phyloP scores from a whole-genome alignment of 1,140 invertebrate species.

The Conus ventricosus region DNA sequence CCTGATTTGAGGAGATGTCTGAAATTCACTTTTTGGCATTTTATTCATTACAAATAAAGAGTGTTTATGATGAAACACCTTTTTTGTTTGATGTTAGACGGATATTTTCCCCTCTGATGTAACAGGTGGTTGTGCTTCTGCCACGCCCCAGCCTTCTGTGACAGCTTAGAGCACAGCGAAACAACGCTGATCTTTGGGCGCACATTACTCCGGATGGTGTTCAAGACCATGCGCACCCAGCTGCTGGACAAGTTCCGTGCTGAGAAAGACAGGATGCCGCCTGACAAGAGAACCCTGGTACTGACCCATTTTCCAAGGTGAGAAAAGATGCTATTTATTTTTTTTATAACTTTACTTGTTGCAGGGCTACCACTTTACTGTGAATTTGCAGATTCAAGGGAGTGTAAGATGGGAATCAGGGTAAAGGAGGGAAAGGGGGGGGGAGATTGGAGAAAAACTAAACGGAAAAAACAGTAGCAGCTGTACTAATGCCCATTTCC shows the following conservation, averaged over 20 bases:
- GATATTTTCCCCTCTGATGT: not conserved
- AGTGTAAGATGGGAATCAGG: too few species aligned
- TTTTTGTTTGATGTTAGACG: too few species aligned
- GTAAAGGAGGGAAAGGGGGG: too few species aligned
- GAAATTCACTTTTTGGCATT: too few species aligned
- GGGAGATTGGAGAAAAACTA: too few species aligned
- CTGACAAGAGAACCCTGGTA: slow-evolving; percentile 85
- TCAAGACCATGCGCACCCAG: slow-evolving; percentile 91
- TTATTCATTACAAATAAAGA: too few species aligned
- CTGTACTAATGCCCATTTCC: too few species aligned
- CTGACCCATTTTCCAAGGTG: slow-evolving; percentile 83
- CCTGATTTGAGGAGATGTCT: too few species aligned
- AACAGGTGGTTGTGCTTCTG: slow-evolving; percentile 94
- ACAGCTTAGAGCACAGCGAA: slow-evolving; percentile 92
- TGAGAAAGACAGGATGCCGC: slow-evolving; percentile 90
- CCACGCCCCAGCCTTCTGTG: slow-evolving; percentile 95
- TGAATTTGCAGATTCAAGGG: too few species aligned
- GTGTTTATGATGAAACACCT: too few species aligned
- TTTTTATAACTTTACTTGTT: not conserved
- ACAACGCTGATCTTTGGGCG: slow-evolving; percentile 93
- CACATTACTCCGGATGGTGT: slow-evolving; percentile 89
- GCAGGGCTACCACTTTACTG: too few species aligned
- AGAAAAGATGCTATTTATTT: not conserved
- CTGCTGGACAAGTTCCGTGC: slow-evolving; percentile 92
- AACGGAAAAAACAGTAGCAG: too few species aligned